Conservation (phyloP, 92 coral and sea anemone genomes). For the Parazoanthus darwini region DNA sequence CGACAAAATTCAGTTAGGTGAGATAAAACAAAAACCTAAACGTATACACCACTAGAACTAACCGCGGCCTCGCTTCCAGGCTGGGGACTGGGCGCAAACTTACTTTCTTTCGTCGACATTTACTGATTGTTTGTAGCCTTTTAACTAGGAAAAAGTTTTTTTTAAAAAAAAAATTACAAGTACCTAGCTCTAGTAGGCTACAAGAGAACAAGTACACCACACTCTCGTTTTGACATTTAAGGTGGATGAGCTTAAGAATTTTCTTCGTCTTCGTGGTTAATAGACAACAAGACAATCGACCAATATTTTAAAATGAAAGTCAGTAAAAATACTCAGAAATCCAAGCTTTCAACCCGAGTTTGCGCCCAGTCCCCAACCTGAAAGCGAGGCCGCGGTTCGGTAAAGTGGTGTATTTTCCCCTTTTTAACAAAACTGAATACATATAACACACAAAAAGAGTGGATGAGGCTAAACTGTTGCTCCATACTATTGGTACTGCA, state of each 20-base stretch:
- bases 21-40: no score
- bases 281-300: no score
- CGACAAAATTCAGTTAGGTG: no score
- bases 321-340: background rate
- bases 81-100: slow-evolving; percentile 4
- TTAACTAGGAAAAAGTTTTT: slow-evolving; percentile 30
- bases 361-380: no score
- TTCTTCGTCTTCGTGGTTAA: slow-evolving; percentile 2
- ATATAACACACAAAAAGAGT: no score
- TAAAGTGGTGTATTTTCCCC: background rate
- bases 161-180: slow-evolving; percentile 33
- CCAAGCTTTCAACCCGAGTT: no score
- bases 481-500: background rate
- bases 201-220: background rate
- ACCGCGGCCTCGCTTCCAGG: no score
- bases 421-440: background rate
- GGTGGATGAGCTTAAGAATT: slow-evolving; percentile 55
- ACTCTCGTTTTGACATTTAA: slow-evolving; percentile 35
- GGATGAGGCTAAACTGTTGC: background rate
- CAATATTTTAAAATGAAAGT: no score
- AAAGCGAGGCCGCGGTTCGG: no score
- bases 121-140: slow-evolving; percentile 36
- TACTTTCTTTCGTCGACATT: slow-evolving; percentile 23
- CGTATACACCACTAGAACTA: no score
- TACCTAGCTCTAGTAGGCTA: slow-evolving; percentile 35